Evolutionary conservation across 2,888 invertebrate species (phyloP), one percentile per base, ranked within the genome.

Genomic region (Dynastes grantii): DNA sequence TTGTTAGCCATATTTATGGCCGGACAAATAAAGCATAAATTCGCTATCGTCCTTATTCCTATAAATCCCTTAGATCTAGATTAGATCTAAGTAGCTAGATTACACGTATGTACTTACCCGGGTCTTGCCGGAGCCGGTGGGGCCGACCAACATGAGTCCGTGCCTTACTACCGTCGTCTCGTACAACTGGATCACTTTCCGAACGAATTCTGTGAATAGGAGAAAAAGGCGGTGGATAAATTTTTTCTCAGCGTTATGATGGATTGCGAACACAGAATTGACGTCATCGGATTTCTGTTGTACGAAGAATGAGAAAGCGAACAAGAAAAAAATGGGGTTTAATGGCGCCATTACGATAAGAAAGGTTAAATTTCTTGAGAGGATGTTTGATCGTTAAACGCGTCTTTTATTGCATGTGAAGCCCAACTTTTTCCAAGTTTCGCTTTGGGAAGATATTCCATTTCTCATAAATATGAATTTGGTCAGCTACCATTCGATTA

Each of bases 81-180:
- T 32, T 32, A 2, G 4, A 32, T 16, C 45, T 5, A 45, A 8
- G 11, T 6, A 37, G 3, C 37, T 37, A 22, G 22, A 37, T 9
- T n/a, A 53, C 11, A 53, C 6, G 13, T 51, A 49, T 63, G 63
- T 37, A 80, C 87, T 85, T 87, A 95, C 95, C 92, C 93, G 93
- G 0, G 95, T 95, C 89, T 96, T 96, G 22, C 95, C 95, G 1
- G 94, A 92, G 49, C 95, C 95, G 0, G 96, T 94, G 0, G 94
- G 93, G 0, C 96, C 96, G 0, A 96, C 95, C 85, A 96, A 87
- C 95, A 96, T 96, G 81, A 96, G 91, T 0, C 96, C 95, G 85
- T 95, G 96, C 75, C 95, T 89, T 76, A 96, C 95, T 0, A 95
- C 93, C 70, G 95, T 95, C 82, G 95, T 96, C 87, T 96, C 95